These are phyloP conservation scores for Papilio polytes DNA, from an alignment of 1,140 invertebrate species.

Conservation along the genomic window DNA sequence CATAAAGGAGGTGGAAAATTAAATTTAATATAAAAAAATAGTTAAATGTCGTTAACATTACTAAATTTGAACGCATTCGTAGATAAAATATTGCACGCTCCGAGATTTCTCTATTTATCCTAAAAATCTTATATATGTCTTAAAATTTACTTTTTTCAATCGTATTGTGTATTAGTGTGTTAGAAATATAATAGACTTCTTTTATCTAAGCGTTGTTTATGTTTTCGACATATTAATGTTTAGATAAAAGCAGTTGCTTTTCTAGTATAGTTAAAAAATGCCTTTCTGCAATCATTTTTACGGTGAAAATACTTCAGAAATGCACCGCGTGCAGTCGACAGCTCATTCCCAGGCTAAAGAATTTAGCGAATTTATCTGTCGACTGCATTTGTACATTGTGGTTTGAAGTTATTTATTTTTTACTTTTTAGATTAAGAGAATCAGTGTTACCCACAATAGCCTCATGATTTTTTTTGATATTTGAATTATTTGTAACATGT, in stretches of 20 bases:
- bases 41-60: too few relatives aligned
- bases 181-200: slow-evolving; percentile 32
- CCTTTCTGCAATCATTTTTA: slow-evolving; percentile 79
- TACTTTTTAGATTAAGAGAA: slow-evolving; percentile 62
- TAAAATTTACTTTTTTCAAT: slow-evolving; percentile 7
- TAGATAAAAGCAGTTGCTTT: slow-evolving; percentile 42
- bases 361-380: slow-evolving; percentile 47
- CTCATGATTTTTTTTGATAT: slow-evolving; percentile 10
- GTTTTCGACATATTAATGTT: slow-evolving; percentile 27
- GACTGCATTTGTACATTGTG: slow-evolving; percentile 62
- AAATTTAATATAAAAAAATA: too few relatives aligned
- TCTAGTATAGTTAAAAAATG: slow-evolving; percentile 66
- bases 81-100: neutral
- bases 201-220: slow-evolving; percentile 37
- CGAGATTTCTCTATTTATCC: neutral
- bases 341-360: slow-evolving; percentile 49
- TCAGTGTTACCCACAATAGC: slow-evolving; percentile 45
- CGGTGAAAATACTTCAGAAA: slow-evolving; percentile 71
- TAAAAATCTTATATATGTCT: neutral
- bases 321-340: slow-evolving; percentile 59
- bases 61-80: too few relatives aligned
- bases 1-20: too few relatives aligned
- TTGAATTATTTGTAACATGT: slow-evolving; percentile 8
- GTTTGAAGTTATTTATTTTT: slow-evolving; percentile 71
- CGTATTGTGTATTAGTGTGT: slow-evolving; percentile 44